Evolutionary conservation across 1,140 invertebrate genomes (phyloP), one percentile per base, ranked within the genome.

Genomic region (Drosophila ironensis): DNA sequence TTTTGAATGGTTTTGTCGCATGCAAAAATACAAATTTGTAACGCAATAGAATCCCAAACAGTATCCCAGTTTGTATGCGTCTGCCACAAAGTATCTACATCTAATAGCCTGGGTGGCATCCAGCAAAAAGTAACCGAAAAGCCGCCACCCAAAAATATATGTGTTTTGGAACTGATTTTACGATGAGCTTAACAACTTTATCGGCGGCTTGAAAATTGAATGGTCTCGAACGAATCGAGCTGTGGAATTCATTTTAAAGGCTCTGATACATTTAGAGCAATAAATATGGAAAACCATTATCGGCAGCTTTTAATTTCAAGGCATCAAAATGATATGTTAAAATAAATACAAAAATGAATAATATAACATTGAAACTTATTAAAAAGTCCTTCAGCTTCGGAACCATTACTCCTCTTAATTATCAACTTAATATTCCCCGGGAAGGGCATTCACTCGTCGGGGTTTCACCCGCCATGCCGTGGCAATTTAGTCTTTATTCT

Each of bases 21-120:
- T 75, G 72, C 74, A 84, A 86, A 84, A 78, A 81, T 53, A 35
- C 22, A 28, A 73, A 72, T 80, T 80, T 68, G 75, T 60, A 75
- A 86, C 71, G 78, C 78, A 52, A 56, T 50, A 56, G 52, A 68
- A 66, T 35, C 56, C 48, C 8, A 40, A 17, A 20, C 14, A 22
- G 40, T 24, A 54, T 45, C 17, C 25, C 7, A 4, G 41, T 3
- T 12, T 28, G 37, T 42, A 33, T 17, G 14, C 47, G 20, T 7
- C 16, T 54, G 52, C n/a, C n/a, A n/a, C n/a, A n/a, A n/a, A n/a
- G n/a, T 46, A 35, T 47, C 16, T 53, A 33, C 28, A 30, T 57
- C 30, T 72, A 69, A 37, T 37, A 57, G 37, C 54, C 20, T 82
- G 78, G 72, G 78, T 82, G 78, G 78, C 72, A 77, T 82, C 57